Evolutionary conservation across 2,113 vertebrate species (phyloP).

Genomic region (Odocoileus hemionus): DNA sequence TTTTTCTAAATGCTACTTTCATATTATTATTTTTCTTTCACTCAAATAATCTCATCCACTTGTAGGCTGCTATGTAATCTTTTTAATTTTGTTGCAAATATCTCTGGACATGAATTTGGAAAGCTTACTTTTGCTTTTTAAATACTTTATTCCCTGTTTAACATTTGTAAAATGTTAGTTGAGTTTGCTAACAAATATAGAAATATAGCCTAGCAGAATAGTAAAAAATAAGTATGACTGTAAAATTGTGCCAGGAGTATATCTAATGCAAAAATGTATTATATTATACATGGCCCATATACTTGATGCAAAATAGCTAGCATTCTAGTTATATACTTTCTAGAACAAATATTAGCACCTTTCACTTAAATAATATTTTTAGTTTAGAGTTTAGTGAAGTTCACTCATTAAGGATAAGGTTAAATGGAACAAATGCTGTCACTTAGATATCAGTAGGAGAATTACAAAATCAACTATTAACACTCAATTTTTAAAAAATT

Average conservation of each 20-base stretch:
- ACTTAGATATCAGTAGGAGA: neutral
- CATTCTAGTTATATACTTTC: neutral
- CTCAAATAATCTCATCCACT: neutral
- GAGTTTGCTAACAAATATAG: too few relatives aligned
- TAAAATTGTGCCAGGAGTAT: neutral
- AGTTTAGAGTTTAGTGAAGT: neutral
- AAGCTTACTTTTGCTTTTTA: neutral
- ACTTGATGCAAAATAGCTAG: neutral
- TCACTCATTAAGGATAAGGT: neutral
- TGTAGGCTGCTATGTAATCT: neutral
- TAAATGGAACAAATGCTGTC: neutral
- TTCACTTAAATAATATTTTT: neutral
- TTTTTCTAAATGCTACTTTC: neutral
- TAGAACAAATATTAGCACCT: neutral
- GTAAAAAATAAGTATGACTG: neutral
- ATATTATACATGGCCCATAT: neutral
- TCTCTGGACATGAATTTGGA: neutral
- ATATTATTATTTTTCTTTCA: neutral
- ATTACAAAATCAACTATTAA: neutral
- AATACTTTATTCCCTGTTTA: neutral
- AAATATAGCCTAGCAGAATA: neutral
- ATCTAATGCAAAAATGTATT: neutral
- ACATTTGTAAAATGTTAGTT: neutral
- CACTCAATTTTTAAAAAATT: neutral
- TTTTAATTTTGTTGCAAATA: neutral